These are phyloP conservation scores for Tanytarsus gracilentus DNA, from an alignment of 2,888 invertebrate genomes.

Conservation along the genomic window DNA sequence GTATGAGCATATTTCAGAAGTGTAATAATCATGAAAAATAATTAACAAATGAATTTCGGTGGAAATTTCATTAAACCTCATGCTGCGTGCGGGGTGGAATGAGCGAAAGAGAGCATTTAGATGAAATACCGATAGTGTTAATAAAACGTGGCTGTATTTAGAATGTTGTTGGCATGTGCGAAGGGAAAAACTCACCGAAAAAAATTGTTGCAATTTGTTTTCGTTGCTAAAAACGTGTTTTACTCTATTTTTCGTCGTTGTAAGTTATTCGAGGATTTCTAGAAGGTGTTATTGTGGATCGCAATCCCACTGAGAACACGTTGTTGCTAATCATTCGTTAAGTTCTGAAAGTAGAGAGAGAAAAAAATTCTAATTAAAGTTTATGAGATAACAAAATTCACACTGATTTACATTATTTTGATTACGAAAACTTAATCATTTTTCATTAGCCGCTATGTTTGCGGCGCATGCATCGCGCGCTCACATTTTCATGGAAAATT, in stretches of 20 bases:
- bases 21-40: slow-evolving; percentile 18
- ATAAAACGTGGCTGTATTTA: background rate
- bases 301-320: slow-evolving; percentile 45
- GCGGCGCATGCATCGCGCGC: slow-evolving; percentile 1
- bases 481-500: slow-evolving; percentile 10
- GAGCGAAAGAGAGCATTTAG: too few species aligned
- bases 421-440: background rate
- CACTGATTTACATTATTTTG: background rate
- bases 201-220: slow-evolving; percentile 25
- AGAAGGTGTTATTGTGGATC: slow-evolving; percentile 14
- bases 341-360: slow-evolving; percentile 38
- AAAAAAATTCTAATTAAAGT: slow-evolving; percentile 10
- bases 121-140: too few species aligned
- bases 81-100: too few species aligned
- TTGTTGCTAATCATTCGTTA: slow-evolving; percentile 45
- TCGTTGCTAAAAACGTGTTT: slow-evolving; percentile 3
- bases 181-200: too few species aligned
- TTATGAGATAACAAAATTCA: background rate
- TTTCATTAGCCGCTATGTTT: background rate
- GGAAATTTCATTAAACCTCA: background rate
- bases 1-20: background rate
- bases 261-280: slow-evolving; percentile 3
- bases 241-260: slow-evolving; percentile 2
- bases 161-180: too few species aligned
- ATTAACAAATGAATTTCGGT: background rate